phyloP scores from a whole-genome alignment of 2,888 invertebrate species.

The Drosophila hamatofila region DNA sequence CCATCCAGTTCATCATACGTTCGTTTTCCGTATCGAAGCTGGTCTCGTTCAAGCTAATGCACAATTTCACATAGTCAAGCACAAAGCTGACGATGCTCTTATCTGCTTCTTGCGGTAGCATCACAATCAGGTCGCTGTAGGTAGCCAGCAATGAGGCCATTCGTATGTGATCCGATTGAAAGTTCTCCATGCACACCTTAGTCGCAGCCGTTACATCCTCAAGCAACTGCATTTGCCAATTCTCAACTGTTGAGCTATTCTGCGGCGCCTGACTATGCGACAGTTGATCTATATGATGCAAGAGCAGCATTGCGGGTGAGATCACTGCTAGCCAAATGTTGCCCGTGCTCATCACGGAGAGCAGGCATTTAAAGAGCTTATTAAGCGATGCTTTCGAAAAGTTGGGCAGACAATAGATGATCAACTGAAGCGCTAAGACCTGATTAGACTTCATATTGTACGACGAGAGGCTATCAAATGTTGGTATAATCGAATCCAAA shows the following conservation, averaged over 20 bases:
- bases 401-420: slow-evolving; percentile 77
- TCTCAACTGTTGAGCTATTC: slow-evolving; percentile 27
- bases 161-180: slow-evolving; percentile 75
- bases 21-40: slow-evolving; percentile 83
- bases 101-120: slow-evolving; percentile 69
- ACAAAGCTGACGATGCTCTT: slow-evolving; percentile 73
- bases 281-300: slow-evolving; percentile 77
- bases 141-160: slow-evolving; percentile 81
- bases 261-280: slow-evolving; percentile 71
- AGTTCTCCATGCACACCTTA: slow-evolving; percentile 68
- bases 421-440: slow-evolving; percentile 82
- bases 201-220: slow-evolving; percentile 68
- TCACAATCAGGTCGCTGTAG: slow-evolving; percentile 82
- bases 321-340: slow-evolving; percentile 81
- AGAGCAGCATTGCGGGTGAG: slow-evolving; percentile 82
- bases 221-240: slow-evolving; percentile 80
- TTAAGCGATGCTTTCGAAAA: slow-evolving; percentile 84
- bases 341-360: slow-evolving; percentile 76
- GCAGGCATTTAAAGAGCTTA: slow-evolving; percentile 80
- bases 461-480: slow-evolving; percentile 79
- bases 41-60: slow-evolving; percentile 71
- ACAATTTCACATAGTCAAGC: slow-evolving; percentile 79
- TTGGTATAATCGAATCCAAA: slow-evolving; percentile 81
- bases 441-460: slow-evolving; percentile 84
- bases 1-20: slow-evolving; percentile 83